A percentile compares a stretch with the other conserved stretches of the same genome.
Conservation (phyloP, 2,797 vertebrate species). For the Serranus cabrilla region DNA sequence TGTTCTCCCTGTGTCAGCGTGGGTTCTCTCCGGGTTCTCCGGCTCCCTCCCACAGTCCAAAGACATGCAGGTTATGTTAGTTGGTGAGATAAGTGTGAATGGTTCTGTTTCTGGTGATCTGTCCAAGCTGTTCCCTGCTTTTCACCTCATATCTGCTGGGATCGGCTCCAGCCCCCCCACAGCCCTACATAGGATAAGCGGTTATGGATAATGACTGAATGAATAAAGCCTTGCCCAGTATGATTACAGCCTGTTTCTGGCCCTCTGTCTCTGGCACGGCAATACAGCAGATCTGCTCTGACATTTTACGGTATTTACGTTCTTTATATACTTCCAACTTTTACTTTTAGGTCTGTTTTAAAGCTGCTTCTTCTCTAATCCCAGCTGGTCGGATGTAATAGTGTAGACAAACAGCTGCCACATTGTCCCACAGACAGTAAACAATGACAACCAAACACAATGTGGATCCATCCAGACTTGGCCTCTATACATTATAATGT, state of each 20-base stretch:
- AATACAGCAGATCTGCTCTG: background rate
- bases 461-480: constrained; percentile 56
- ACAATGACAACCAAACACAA: constrained; percentile 50
- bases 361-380: background rate
- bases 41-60: too few species aligned
- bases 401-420: constrained; percentile 2
- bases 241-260: background rate
- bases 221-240: background rate
- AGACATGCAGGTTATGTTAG: too few species aligned
- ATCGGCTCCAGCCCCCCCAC: too few species aligned
- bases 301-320: background rate
- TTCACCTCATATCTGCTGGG: too few species aligned
- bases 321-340: background rate
- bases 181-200: too few species aligned
- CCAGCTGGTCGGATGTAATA: background rate
- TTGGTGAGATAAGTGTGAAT: too few species aligned
- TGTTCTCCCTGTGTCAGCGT: too few species aligned
- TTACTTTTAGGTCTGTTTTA: background rate
- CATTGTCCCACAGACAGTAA: constrained; percentile 10
- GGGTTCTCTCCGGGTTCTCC: too few species aligned
- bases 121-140: too few species aligned
- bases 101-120: too few species aligned
- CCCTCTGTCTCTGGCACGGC: background rate
- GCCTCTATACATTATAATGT: constrained; percentile 5
- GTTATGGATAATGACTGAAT: background rate